phyloP scores from a whole-genome alignment of 2,888 invertebrate species.

The Anthoptus insignis region DNA sequence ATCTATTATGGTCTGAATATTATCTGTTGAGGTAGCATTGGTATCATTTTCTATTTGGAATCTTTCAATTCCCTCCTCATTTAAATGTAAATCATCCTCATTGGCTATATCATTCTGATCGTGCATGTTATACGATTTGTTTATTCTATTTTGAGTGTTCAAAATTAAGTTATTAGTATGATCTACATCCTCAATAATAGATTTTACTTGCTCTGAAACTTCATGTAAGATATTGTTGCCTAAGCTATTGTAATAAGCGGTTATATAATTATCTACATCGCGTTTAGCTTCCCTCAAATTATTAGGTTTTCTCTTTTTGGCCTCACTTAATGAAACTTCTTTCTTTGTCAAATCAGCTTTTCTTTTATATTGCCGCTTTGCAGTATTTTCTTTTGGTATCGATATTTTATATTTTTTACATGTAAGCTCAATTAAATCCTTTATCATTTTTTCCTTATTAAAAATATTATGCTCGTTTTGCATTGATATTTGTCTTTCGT shows the following conservation, averaged over 20 bases:
- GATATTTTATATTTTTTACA: slow-evolving; percentile 68
- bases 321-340: slow-evolving; percentile 45
- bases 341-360: slow-evolving; percentile 49
- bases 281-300: slow-evolving; percentile 49
- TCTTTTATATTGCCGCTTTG: slow-evolving; percentile 55
- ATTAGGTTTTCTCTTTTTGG: slow-evolving; percentile 43
- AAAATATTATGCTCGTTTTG: slow-evolving; percentile 58
- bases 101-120: background rate
- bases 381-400: slow-evolving; percentile 53
- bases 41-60: slow-evolving; percentile 30
- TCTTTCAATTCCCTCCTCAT: background rate
- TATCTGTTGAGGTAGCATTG: slow-evolving; percentile 43
- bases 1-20: slow-evolving; percentile 17
- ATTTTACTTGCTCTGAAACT: slow-evolving; percentile 59
- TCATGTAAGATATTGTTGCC: slow-evolving; percentile 58
- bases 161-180: slow-evolving; percentile 12
- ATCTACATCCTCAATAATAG: slow-evolving; percentile 49
- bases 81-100: background rate
- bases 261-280: slow-evolving; percentile 57
- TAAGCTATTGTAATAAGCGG: slow-evolving; percentile 58
- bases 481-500: slow-evolving; percentile 11
- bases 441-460: slow-evolving; percentile 63
- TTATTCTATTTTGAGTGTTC: slow-evolving; percentile 9
- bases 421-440: slow-evolving; percentile 64
- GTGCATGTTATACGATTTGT: background rate